Base-by-base conservation (phyloP, 2,888 invertebrate genomes). In the Bugulina stolonifera region DNA sequence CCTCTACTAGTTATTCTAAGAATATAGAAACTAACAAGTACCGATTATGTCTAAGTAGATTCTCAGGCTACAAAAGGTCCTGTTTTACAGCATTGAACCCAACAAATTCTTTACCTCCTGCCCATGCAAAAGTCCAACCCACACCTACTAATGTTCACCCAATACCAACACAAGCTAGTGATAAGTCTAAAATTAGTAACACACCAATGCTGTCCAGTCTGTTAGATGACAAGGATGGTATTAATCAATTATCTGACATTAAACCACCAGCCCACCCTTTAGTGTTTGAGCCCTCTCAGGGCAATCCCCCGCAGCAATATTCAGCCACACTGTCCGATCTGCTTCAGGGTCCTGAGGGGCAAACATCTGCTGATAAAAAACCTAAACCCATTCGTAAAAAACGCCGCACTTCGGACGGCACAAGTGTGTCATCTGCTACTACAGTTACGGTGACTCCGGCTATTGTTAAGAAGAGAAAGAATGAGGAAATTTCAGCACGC, bases 51-150 rank as follows among this genome's bases (percentile, higher is more conserved):
- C 35, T 70, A 14, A 35, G 70, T 43, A n/a, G 70, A 5, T 70
- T 70, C 54, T 43, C 70, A 10, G 70, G 70, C 35, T 70, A 70
- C 32, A 70, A 29, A 32, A 35, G 70, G 32, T 72, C 75, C 72
- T n/a, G 5, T 75, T 80, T 79, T 79, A 85, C 89, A 89, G 32
- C 27, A 29, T 32, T 64, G 10, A 64, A 64, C 27, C 32, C 64
- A 29, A 5, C 32, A 3, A 25, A 25, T 32, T 29, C 32, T n/a
- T 64, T 32, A 29, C 32, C 64, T 14, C 22, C 70, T 18, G 2
- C 2, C 22, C 43, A 5, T 3, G 5, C 2, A 35, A 35, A n/a
- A 25, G 58, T n/a, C 22, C 58, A 3, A n/a, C 58, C 58, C 3
- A 10, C 52, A 10, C 43, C 32, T 29, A 5, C n/a, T 3, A 14